phyloP scores from a whole-genome alignment of 1,140 invertebrate species.

The Apolygus lucorum region DNA sequence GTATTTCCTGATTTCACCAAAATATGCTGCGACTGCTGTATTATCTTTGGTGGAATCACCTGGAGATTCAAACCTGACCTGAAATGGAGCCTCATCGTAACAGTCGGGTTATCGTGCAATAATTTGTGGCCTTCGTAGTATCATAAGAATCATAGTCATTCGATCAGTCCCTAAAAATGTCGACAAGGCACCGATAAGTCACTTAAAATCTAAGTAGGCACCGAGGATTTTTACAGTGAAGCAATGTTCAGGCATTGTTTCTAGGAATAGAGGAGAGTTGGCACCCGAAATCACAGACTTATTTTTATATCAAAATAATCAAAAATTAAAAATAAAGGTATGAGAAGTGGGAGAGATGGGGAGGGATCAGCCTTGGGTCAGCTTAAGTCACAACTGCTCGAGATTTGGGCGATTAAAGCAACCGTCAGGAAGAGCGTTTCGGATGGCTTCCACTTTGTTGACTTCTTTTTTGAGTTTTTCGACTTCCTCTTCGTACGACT shows the following conservation, averaged over 20 bases:
- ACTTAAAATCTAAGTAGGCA: neutral
- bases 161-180: neutral
- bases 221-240: neutral
- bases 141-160: neutral
- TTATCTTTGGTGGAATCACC: too few relatives aligned
- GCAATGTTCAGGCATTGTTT: neutral
- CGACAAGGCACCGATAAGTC: neutral
- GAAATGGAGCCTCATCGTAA: too few relatives aligned
- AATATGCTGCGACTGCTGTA: too few relatives aligned
- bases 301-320: too few relatives aligned
- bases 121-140: neutral
- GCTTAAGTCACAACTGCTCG: conserved; percentile 23
- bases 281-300: neutral
- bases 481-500: conserved; percentile 73
- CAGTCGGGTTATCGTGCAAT: neutral
- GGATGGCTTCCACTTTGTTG: conserved; percentile 76
- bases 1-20: too few relatives aligned
- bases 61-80: too few relatives aligned
- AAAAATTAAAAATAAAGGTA: too few relatives aligned
- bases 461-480: conserved; percentile 65
- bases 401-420: conserved; percentile 57
- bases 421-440: conserved; percentile 65
- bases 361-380: neutral
- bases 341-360: neutral
- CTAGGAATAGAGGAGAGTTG: neutral